Evolutionary conservation across 1,140 invertebrate species (phyloP).

Genomic region (Drosophila pachea): DNA sequence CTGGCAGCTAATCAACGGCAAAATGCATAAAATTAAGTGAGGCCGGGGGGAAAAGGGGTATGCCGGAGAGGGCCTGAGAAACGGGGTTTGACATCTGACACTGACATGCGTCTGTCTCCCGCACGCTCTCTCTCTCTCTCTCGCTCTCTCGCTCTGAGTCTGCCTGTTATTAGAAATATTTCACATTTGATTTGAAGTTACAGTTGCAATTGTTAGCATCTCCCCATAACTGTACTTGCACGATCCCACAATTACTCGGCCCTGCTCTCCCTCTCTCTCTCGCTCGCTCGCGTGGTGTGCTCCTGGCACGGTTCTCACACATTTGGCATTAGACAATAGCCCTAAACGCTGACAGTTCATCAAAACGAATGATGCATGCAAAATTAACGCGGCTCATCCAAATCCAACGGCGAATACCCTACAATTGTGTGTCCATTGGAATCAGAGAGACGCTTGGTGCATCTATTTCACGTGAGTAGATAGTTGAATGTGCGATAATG

Average conservation of each 20-base stretch:
- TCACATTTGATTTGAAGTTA: conserved; percentile 46
- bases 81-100: not conserved
- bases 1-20: conserved; percentile 72
- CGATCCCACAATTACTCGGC: conserved; percentile 7
- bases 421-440: conserved; percentile 5
- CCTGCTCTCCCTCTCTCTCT: not conserved
- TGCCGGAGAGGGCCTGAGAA: not conserved
- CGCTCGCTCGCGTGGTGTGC: not conserved
- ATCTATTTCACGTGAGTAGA: no score
- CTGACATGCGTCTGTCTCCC: conserved; percentile 4
- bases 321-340: conserved; percentile 47
- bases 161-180: conserved; percentile 60
- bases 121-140: not conserved
- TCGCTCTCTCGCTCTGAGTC: not conserved
- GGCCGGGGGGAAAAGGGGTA: conserved; percentile 25
- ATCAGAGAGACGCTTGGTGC: no score
- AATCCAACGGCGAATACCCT: conserved; percentile 26
- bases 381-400: conserved; percentile 52
- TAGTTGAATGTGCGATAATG: no score
- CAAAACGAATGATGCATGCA: conserved; percentile 75
- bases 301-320: conserved; percentile 37
- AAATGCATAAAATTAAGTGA: conserved; percentile 76
- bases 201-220: conserved; percentile 36
- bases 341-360: conserved; percentile 74
- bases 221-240: conserved; percentile 62